Evolutionary conservation across 2,888 invertebrate species (phyloP).

Genomic region (Unio pictorum): DNA sequence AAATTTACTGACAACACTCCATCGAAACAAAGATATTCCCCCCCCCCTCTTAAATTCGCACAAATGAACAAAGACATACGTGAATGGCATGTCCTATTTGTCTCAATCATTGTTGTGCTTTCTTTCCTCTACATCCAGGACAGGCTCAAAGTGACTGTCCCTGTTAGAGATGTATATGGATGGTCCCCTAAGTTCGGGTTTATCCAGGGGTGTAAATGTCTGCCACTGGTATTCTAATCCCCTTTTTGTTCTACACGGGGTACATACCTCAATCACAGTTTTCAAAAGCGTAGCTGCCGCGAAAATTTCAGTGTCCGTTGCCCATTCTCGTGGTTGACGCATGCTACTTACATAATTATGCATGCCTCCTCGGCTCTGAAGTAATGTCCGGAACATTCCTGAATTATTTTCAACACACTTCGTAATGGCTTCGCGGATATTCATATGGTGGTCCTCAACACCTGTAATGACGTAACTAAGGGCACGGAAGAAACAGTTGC

Average conservation of each 20-base stretch:
- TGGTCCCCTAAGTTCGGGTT: constrained; percentile 27
- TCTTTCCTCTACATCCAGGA: constrained; percentile 32
- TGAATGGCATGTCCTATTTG: no score
- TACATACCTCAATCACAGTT: constrained; percentile 44
- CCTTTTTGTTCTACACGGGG: constrained; percentile 16
- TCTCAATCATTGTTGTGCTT: neutral
- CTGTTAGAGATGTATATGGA: constrained; percentile 44
- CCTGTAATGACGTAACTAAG: constrained; percentile 42
- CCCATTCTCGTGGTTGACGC: constrained; percentile 45
- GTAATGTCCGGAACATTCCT: constrained; percentile 44
- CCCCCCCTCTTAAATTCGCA: no score
- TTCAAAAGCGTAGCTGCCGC: constrained; percentile 44
- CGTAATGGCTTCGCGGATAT: constrained; percentile 36
- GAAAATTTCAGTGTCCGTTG: constrained; percentile 48
- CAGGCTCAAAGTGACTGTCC: constrained; percentile 50
- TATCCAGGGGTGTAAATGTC: constrained; percentile 43
- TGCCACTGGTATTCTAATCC: constrained; percentile 44
- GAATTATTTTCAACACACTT: constrained; percentile 41
- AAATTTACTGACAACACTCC: no score
- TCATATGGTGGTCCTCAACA: constrained; percentile 41
- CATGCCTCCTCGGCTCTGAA: constrained; percentile 49
- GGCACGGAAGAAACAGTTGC: constrained; percentile 52
- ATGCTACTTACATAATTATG: constrained; percentile 41
- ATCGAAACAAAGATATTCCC: no score
- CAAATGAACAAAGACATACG: no score